Evolutionary conservation across 1,140 invertebrate genomes (phyloP), one percentile per base, ranked within the genome.

Genomic region (Macrotrachela quadricornifera): DNA sequence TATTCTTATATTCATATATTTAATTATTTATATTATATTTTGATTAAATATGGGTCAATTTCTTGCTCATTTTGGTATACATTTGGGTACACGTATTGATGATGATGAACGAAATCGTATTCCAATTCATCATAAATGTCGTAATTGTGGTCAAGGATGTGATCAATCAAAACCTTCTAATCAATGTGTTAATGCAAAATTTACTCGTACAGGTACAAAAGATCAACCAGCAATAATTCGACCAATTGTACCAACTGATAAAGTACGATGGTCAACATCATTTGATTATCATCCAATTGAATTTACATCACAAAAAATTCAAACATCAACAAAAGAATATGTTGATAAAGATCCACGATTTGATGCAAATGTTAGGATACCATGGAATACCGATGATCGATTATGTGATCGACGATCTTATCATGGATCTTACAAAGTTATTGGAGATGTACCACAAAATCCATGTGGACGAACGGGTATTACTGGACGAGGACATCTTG

Each of bases 351-450:
- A 81, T 46, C 73, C 81, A 46, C 55, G 58, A 58, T 62, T 58
- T 54, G 46, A 57, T 10, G 40, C 45, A 18, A 74, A 75, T 59
- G 21, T 30, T n/a, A 47, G 10, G 40, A 15, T 1, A 17, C 41
- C 18, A 15, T 94, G 82, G 80, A 91, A 94, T 70, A 18, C 83
- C 0, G 85, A 94, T 72, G 79, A 77, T 40, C 71, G 73, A 47
- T 70, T 91, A 1, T 43, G 48, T 14, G 80, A 86, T 72, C 75
- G 88, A 43, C 67, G 66, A 54, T 88, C 84, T 69, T 76, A 79
- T 57, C 71, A 71, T 56, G 78, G 78, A 8, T 49, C 64, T 0
- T 91, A 91, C 68, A 50, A 64, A 54, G 30, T 46, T 38, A 36
- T 50, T 38, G 44, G 38, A 17, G 48, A 48, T 13, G 21, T 50